phyloP scores from a whole-genome alignment of 1,140 invertebrate species.

The Caenorhabditis elegans region DNA sequence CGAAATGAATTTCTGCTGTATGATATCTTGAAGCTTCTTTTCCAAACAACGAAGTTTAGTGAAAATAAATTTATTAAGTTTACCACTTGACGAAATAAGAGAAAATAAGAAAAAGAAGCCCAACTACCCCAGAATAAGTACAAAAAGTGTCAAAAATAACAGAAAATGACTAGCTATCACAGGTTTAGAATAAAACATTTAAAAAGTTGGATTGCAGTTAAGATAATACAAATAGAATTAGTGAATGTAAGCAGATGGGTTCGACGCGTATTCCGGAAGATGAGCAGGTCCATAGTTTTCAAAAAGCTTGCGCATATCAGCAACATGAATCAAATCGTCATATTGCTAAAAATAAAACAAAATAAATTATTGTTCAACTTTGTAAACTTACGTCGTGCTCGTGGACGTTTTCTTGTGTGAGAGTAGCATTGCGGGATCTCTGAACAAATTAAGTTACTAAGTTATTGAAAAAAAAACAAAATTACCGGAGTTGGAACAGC shows the following conservation, averaged over 20 bases:
- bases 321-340: background rate
- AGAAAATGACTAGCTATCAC: background rate
- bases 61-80: background rate
- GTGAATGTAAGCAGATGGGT: conserved; percentile 4
- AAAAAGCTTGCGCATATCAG: background rate
- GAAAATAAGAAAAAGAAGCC: background rate
- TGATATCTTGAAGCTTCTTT: too few relatives aligned
- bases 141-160: background rate
- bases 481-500: background rate
- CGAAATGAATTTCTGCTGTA: too few relatives aligned
- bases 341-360: background rate
- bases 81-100: background rate
- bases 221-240: background rate
- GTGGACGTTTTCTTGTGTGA: background rate
- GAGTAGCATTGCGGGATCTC: conserved; percentile 5
- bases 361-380: too few relatives aligned
- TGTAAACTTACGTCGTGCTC: background rate
- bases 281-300: conserved; percentile 6
- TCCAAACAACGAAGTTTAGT: too few relatives aligned
- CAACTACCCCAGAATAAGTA: conserved; percentile 16
- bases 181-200: background rate
- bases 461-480: too few relatives aligned
- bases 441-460: background rate
- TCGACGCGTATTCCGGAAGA: conserved; percentile 26
- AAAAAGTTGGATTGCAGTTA: background rate